phyloP scores from a whole-genome alignment of 2,888 invertebrate genomes.

The Papilio protenor region DNA sequence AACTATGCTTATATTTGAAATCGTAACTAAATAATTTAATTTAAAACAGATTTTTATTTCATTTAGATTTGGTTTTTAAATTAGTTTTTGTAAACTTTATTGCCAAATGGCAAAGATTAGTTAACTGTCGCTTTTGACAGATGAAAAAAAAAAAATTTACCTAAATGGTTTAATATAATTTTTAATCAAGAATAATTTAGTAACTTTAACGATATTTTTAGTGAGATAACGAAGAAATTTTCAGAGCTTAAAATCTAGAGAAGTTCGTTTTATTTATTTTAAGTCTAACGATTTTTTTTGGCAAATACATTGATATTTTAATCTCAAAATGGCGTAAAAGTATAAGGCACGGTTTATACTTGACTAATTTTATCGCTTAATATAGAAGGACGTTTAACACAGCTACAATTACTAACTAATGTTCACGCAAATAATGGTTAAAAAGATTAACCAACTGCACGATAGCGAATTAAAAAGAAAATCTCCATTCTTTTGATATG shows the following conservation, averaged over 20 bases:
- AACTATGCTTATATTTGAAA: background rate
- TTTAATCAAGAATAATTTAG: constrained; percentile 1
- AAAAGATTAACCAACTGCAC: constrained; percentile 49
- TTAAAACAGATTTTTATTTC: too few relatives aligned
- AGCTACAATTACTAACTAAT: constrained; percentile 61
- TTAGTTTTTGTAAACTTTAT: background rate
- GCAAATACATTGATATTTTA: constrained; percentile 78
- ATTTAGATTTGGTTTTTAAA: too few relatives aligned
- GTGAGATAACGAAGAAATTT: constrained; percentile 16
- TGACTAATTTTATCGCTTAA: constrained; percentile 67
- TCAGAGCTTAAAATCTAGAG: constrained; percentile 43
- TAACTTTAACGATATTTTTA: constrained; percentile 13
- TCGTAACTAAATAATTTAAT: background rate
- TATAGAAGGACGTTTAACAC: constrained; percentile 76
- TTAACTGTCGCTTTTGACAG: background rate
- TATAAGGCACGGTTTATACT: constrained; percentile 82
- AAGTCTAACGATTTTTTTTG: constrained; percentile 57
- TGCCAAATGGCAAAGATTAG: background rate
- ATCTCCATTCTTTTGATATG: constrained; percentile 67
- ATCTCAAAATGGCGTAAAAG: constrained; percentile 81
- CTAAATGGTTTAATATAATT: background rate
- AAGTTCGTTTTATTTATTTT: constrained; percentile 63
- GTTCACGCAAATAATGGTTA: constrained; percentile 44
- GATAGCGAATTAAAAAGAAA: constrained; percentile 43
- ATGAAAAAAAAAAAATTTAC: background rate